A percentile compares a stretch with the other conserved stretches of the same genome.
Conservation (phyloP, 2,888 invertebrate species). For the Dryococelus australis region DNA sequence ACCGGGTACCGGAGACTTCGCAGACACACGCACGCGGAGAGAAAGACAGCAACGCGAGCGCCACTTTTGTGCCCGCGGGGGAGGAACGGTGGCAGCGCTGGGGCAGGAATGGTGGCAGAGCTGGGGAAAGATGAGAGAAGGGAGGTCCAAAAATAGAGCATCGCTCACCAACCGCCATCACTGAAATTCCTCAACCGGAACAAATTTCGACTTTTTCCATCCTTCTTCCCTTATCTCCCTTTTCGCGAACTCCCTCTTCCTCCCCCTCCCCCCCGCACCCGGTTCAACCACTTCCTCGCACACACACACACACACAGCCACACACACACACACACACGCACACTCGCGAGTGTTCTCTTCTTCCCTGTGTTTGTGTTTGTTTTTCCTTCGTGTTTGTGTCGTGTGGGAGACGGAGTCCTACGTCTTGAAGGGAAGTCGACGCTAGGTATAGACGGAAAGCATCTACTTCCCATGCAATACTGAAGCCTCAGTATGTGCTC, state of each 20-base stretch:
- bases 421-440: too few species aligned
- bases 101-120: background rate
- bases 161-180: slow-evolving; percentile 39
- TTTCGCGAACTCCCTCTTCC: background rate
- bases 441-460: too few species aligned
- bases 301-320: too few species aligned
- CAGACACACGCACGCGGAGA: background rate
- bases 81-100: background rate
- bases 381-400: background rate
- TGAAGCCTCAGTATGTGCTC: too few species aligned
- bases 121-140: background rate
- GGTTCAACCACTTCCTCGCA: too few species aligned
- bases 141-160: background rate
- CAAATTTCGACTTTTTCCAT: slow-evolving; percentile 31
- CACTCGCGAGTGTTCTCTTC: background rate
- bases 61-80: background rate
- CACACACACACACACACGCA: too few species aligned
- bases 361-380: background rate
- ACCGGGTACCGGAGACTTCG: background rate
- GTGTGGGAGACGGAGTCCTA: background rate
- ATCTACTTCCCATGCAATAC: too few species aligned
- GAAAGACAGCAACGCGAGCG: too few species aligned
- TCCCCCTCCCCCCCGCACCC: background rate
- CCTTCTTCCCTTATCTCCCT: background rate
- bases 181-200: slow-evolving; percentile 39